Evolutionary conservation across 2,113 vertebrate genomes (phyloP).

Genomic region (Cyprinodon variegatus): DNA sequence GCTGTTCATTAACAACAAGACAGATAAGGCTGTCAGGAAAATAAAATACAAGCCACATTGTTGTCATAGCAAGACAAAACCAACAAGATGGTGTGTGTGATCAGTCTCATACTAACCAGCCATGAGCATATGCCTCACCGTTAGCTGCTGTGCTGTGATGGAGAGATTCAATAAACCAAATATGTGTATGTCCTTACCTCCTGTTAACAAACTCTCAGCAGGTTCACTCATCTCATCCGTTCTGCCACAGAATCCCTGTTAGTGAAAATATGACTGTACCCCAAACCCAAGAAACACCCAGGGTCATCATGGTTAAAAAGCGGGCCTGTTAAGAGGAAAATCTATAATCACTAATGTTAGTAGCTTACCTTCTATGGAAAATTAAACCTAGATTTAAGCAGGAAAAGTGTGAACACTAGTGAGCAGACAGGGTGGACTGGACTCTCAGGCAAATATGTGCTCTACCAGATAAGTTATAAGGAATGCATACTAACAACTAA

Average conservation of each 20-base stretch:
- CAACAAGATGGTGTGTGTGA: conserved; percentile 20
- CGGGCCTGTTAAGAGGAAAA: conserved; percentile 50
- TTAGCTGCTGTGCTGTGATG: conserved; percentile 29
- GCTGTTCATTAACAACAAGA: background rate
- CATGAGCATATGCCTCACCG: conserved; percentile 13
- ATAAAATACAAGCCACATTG: conserved; percentile 10
- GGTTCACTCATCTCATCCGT: conserved; percentile 26
- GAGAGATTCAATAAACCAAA: conserved; percentile 48
- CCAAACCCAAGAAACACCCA: conserved; percentile 10
- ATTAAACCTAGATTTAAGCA: conserved; percentile 29
- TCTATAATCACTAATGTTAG: too few species aligned
- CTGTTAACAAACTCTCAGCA: conserved; percentile 28
- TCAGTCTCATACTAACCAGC: conserved; percentile 21
- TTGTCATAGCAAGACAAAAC: conserved; percentile 23
- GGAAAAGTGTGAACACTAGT: conserved; percentile 44
- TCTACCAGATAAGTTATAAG: conserved; percentile 4
- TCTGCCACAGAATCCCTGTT: conserved; percentile 17
- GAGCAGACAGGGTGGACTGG: conserved; percentile 14
- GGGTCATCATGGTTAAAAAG: conserved; percentile 33
- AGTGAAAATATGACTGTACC: conserved; percentile 13
- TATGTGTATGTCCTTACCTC: conserved; percentile 31
- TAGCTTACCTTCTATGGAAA: too few species aligned
- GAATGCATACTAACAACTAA: background rate
- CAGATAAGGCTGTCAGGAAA: conserved; percentile 12
- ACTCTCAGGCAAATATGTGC: conserved; percentile 13